Conservation (phyloP, 35 echinoderm and acorn worm species). For the Heliocidaris tuberculata region DNA sequence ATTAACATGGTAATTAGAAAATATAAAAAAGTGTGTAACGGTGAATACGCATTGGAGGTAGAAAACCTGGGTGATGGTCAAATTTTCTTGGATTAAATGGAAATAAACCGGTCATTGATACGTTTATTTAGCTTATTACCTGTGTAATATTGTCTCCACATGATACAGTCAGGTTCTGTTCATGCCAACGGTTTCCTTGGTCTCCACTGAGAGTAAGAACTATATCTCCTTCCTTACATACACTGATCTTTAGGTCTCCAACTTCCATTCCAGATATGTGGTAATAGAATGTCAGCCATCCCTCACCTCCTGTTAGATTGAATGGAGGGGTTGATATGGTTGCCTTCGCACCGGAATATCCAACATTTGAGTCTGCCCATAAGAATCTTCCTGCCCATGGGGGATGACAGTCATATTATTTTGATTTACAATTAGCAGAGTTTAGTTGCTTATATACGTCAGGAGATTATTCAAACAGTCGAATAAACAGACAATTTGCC, state of each 20-base stretch:
- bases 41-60: too few relatives aligned
- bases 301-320: not conserved
- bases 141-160: not conserved
- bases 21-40: too few relatives aligned
- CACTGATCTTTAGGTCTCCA: not conserved
- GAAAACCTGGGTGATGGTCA: too few relatives aligned
- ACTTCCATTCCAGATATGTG: not conserved
- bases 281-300: not conserved
- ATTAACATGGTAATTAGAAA: too few relatives aligned
- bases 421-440: not conserved
- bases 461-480: too few relatives aligned
- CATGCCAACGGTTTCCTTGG: not conserved
- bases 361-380: slow-evolving; percentile 23
- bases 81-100: too few relatives aligned
- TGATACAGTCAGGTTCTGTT: not conserved
- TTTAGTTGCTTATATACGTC: too few relatives aligned
- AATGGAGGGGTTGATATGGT: not conserved
- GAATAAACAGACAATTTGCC: too few relatives aligned
- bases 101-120: too few relatives aligned
- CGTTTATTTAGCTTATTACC: too few relatives aligned
- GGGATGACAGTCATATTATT: not conserved
- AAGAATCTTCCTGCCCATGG: slow-evolving; percentile 15
- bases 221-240: not conserved
- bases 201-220: not conserved
- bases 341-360: not conserved